A percentile compares a stretch with the other conserved stretches of the same genome.
These are phyloP conservation scores for Lasioglossum baleicum DNA, from an alignment of 1,140 invertebrate species.

Conservation along the genomic window DNA sequence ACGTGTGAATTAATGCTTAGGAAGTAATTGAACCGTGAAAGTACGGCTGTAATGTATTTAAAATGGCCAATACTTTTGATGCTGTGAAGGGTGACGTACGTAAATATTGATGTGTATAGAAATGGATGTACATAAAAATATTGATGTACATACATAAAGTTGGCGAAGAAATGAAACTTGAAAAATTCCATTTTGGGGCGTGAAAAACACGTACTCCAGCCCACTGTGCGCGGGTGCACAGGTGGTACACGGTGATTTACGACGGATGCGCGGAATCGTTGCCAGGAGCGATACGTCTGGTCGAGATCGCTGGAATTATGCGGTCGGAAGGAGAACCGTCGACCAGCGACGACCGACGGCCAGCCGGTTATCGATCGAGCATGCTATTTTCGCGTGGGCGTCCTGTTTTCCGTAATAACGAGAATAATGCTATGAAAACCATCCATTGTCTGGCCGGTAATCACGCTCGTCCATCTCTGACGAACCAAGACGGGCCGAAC, in stretches of 20 bases:
- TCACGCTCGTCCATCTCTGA: not conserved
- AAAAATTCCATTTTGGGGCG: too few relatives aligned
- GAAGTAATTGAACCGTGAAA: too few relatives aligned
- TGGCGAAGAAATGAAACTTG: too few relatives aligned
- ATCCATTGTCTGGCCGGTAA: not conserved
- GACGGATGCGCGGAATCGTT: not conserved
- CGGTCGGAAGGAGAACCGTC: slow-evolving; percentile 14
- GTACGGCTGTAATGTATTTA: too few relatives aligned
- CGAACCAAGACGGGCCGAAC: too few relatives aligned
- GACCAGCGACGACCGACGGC: slow-evolving; percentile 4
- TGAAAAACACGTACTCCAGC: too few relatives aligned
- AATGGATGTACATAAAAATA: too few relatives aligned
- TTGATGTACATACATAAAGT: too few relatives aligned
- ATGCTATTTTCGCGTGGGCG: slow-evolving; percentile 27
- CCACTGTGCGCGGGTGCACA: not conserved
- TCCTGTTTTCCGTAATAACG: slow-evolving; percentile 34
- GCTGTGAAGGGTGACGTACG: too few relatives aligned
- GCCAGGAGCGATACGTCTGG: slow-evolving; percentile 1
- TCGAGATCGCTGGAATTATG: slow-evolving; percentile 42
- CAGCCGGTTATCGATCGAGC: slow-evolving; percentile 31
- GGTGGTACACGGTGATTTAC: not conserved
- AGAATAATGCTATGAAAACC: slow-evolving; percentile 19
- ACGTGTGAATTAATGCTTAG: too few relatives aligned
- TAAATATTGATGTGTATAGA: too few relatives aligned
- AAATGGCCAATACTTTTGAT: too few relatives aligned